A percentile compares a stretch with the other conserved stretches of the same genome.
These are phyloP conservation scores for Salminus brasiliensis DNA, from an alignment of 2,113 vertebrate species.

Conservation along the genomic window DNA sequence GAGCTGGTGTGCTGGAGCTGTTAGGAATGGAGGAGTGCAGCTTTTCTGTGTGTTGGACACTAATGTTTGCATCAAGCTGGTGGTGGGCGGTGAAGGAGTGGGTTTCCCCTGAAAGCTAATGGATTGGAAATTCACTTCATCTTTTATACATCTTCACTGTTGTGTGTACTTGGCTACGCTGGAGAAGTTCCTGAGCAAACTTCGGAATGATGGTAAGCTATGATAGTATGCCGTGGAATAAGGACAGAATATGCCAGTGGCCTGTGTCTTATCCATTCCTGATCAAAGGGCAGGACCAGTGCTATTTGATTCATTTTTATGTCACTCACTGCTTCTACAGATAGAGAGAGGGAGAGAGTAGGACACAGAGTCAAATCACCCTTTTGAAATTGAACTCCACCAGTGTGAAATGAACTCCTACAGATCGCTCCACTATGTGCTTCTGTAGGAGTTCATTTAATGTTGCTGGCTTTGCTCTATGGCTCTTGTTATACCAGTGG, in stretches of 20 bases:
- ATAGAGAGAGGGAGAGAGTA: background rate
- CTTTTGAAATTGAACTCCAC: background rate
- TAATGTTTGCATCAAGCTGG: background rate
- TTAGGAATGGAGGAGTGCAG: background rate
- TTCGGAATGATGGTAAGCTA: background rate
- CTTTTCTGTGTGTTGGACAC: background rate
- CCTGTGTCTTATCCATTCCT: background rate
- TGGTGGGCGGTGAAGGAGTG: background rate
- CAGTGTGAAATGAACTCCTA: background rate
- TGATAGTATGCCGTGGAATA: background rate
- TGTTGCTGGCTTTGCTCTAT: background rate
- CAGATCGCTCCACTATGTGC: background rate
- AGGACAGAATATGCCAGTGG: background rate
- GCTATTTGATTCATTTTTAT: background rate
- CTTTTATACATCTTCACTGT: background rate
- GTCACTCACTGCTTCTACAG: background rate
- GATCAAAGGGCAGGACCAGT: background rate
- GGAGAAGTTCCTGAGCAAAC: conserved; percentile 21
- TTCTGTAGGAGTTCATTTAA: background rate
- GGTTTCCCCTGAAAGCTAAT: background rate
- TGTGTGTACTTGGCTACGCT: background rate
- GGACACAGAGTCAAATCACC: background rate
- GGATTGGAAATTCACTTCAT: background rate
- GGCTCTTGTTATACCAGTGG: background rate
- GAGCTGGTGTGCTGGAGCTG: background rate